Evolutionary conservation across 2,888 invertebrate genomes (phyloP).

Genomic region (Dynastes grantii): DNA sequence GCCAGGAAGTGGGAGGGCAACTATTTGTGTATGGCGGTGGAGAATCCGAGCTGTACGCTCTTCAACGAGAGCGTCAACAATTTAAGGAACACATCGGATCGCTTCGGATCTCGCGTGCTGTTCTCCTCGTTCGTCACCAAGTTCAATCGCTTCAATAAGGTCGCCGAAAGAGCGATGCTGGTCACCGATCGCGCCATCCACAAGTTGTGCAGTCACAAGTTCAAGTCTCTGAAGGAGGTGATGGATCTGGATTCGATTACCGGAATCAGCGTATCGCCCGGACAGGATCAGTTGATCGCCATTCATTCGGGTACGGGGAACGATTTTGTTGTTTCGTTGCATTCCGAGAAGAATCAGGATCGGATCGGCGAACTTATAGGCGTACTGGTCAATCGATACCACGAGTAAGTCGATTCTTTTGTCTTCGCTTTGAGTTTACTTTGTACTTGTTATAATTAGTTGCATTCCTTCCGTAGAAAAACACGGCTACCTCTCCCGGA

Average conservation of each 20-base stretch:
- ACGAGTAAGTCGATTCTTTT: conserved; percentile 76
- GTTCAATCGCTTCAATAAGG: conserved; percentile 78
- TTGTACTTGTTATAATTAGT: neutral
- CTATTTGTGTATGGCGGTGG: conserved; percentile 80
- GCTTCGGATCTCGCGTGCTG: conserved; percentile 74
- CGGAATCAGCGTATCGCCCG: conserved; percentile 88
- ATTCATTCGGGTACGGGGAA: conserved; percentile 91
- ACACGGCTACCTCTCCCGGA: neutral
- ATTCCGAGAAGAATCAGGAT: conserved; percentile 75
- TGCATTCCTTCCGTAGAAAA: neutral
- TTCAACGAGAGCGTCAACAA: conserved; percentile 80
- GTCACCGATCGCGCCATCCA: conserved; percentile 89
- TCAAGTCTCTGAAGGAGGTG: conserved; percentile 89
- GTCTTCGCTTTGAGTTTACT: neutral
- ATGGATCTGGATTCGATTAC: conserved; percentile 74
- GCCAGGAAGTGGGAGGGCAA: conserved; percentile 88
- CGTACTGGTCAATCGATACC: conserved; percentile 82
- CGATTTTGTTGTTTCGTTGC: conserved; percentile 89
- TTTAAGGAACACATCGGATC: conserved; percentile 77
- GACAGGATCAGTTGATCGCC: conserved; percentile 89
- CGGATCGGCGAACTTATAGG: conserved; percentile 92
- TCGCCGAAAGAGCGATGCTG: conserved; percentile 89
- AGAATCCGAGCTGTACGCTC: conserved; percentile 79
- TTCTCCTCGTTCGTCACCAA: conserved; percentile 82
- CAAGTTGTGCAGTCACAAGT: conserved; percentile 90